Conservation (phyloP, 2,113 vertebrate genomes). For the Willisornis vidua region DNA sequence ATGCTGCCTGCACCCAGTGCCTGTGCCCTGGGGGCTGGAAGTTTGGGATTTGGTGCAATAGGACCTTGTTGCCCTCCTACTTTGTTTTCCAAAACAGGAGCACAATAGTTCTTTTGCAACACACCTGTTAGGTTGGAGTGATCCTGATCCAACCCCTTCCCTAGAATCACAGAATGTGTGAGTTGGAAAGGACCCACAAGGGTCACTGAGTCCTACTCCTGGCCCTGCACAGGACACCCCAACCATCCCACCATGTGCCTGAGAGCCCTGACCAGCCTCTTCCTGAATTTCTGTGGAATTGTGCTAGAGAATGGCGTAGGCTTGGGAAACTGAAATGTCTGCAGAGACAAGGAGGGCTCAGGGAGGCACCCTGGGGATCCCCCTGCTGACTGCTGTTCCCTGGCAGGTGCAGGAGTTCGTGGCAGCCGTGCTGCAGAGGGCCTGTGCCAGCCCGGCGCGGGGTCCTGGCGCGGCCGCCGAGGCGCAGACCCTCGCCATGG, state of each 20-base stretch:
- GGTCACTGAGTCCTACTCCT: neutral
- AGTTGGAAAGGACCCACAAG: neutral
- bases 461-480: conserved; percentile 71
- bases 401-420: conserved; percentile 88
- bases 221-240: neutral
- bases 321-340: fast-evolving
- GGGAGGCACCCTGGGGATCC: neutral
- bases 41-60: neutral
- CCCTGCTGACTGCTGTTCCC: neutral
- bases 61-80: neutral
- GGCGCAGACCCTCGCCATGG: conserved; percentile 89
- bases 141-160: neutral
- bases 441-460: conserved; percentile 71
- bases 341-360: fast-evolving
- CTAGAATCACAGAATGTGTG: neutral
- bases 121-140: fast-evolving
- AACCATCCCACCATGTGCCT: neutral
- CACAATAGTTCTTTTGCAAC: neutral
- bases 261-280: neutral
- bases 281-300: fast-evolving
- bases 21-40: neutral
- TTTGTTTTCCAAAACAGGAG: neutral
- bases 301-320: neutral
- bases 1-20: neutral
- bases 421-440: conserved; percentile 81